Evolutionary conservation across 2,113 vertebrate genomes (phyloP).

Genomic region (Oplegnathus fasciatus): DNA sequence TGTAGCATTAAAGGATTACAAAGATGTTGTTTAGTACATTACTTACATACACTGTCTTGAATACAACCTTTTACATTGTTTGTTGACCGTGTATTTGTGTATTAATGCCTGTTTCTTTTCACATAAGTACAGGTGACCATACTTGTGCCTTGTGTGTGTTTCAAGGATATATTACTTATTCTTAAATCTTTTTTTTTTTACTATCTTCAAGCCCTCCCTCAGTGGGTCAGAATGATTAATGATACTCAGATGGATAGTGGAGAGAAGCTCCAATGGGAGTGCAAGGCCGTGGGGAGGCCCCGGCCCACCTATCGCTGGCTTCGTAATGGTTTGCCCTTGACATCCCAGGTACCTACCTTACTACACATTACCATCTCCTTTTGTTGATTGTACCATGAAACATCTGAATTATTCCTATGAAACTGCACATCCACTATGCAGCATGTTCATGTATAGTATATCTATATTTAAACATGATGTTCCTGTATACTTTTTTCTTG

Average conservation of each 20-base stretch:
- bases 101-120: not conserved
- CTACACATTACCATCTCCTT: not conserved
- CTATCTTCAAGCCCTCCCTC: conserved; percentile 89
- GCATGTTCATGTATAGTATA: not conserved
- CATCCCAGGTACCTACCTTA: conserved; percentile 86
- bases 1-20: not conserved
- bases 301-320: conserved; percentile 94
- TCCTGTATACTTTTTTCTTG: conserved; percentile 45
- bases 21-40: not conserved
- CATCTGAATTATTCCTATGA: conserved; percentile 39
- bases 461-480: not conserved
- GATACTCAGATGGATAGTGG: conserved; percentile 95
- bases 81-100: not conserved
- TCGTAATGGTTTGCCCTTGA: conserved; percentile 89
- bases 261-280: conserved; percentile 94
- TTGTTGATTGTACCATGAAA: conserved; percentile 32
- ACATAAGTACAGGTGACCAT: not conserved
- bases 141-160: conserved; percentile 20
- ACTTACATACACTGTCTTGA: not conserved
- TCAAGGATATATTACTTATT: conserved; percentile 69
- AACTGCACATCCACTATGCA: not conserved
- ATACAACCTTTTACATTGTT: not conserved
- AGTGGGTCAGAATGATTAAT: conserved; percentile 95
- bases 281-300: conserved; percentile 93
- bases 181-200: conserved; percentile 34